These are phyloP conservation scores for Coregonus sp. DNA, from an alignment of 2,797 vertebrate species.

Conservation along the genomic window DNA sequence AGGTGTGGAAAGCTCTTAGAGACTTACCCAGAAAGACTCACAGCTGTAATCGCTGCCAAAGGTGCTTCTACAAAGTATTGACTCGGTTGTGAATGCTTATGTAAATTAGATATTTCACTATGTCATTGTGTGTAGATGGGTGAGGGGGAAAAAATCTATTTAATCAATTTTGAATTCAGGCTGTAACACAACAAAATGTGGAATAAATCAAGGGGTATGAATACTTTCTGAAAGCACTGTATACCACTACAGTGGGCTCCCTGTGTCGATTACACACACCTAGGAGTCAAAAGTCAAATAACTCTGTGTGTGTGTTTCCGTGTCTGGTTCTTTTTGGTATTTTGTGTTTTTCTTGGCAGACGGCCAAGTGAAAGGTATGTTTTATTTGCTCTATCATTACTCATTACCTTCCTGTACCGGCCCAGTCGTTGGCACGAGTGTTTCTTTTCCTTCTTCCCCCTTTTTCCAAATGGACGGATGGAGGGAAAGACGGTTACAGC, in stretches of 20 bases:
- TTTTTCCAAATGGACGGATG: conserved; percentile 23
- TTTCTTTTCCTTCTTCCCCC: conserved; percentile 6
- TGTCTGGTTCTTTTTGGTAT: conserved; percentile 45
- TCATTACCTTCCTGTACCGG: conserved; percentile 49
- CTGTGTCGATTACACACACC: conserved; percentile 28
- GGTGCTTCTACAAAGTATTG: too few relatives aligned
- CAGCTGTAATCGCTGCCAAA: too few relatives aligned
- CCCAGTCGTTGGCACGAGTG: conserved; percentile 21
- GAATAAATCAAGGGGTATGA: too few relatives aligned
- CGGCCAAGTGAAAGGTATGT: conserved; percentile 63
- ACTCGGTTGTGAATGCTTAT: too few relatives aligned
- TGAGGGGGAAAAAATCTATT: too few relatives aligned
- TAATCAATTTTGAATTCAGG: too few relatives aligned
- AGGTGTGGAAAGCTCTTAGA: too few relatives aligned
- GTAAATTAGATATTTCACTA: too few relatives aligned
- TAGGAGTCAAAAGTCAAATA: conserved; percentile 26
- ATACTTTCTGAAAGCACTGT: not conserved
- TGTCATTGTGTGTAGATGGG: too few relatives aligned
- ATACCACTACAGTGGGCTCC: conserved; percentile 25
- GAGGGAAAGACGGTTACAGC: conserved; percentile 37
- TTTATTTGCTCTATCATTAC: conserved; percentile 53
- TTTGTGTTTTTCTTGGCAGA: conserved; percentile 57
- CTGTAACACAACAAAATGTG: too few relatives aligned
- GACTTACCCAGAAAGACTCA: too few relatives aligned
- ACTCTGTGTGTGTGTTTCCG: conserved; percentile 49